Conservation (phyloP, 2,113 vertebrate genomes). For the Dicrurus megarhynchus region DNA sequence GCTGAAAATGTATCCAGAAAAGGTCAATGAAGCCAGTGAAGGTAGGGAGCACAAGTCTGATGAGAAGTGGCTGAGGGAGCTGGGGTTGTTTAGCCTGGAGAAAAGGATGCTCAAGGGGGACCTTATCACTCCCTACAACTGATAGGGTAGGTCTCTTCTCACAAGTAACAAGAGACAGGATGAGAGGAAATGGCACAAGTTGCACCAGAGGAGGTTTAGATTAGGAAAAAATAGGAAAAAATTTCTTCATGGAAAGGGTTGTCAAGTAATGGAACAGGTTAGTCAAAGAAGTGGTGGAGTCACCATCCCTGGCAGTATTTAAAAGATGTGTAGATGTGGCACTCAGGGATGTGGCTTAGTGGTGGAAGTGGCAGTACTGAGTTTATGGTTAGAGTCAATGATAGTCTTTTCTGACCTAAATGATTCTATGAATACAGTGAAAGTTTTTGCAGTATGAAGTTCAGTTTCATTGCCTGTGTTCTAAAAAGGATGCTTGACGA, state of each 20-base stretch:
- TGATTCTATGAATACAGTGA: not conserved
- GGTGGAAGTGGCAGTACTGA: not conserved
- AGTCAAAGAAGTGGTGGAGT: not conserved
- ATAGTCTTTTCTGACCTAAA: not conserved
- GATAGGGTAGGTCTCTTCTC: not conserved
- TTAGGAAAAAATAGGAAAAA: not conserved
- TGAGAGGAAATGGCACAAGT: not conserved
- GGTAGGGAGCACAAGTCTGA: not conserved
- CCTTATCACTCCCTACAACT: no score
- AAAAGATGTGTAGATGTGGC: fast-evolving
- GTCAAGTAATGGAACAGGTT: not conserved
- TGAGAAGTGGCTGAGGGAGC: fast-evolving
- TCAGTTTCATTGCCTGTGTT: not conserved
- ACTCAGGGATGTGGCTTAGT: fast-evolving
- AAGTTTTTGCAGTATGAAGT: not conserved
- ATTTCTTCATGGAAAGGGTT: not conserved
- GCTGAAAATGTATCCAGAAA: fast-evolving
- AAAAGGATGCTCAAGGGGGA: not conserved
- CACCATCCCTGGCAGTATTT: fast-evolving
- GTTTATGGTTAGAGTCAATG: not conserved
- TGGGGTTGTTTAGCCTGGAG: not conserved
- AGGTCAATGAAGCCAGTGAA: fast-evolving
- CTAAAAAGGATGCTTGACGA: not conserved
- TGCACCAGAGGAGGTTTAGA: not conserved
- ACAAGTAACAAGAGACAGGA: not conserved